Evolutionary conservation across 2,113 vertebrate genomes (phyloP).

Genomic region (Struthio camelus): DNA sequence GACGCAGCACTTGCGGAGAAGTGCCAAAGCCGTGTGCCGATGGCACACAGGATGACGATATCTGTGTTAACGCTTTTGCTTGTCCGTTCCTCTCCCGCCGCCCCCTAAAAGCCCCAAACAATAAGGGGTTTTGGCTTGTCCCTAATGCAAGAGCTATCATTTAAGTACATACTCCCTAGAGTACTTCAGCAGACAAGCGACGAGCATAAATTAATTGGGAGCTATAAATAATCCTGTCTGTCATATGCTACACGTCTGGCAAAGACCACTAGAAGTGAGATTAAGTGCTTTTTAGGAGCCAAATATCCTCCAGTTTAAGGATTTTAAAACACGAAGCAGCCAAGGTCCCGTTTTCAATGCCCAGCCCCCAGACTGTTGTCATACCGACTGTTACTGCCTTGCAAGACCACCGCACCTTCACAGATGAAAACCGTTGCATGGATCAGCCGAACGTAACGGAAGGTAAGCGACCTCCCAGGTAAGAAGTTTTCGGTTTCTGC

Average conservation of each 20-base stretch:
- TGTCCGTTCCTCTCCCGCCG: not conserved
- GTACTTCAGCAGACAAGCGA: conserved; percentile 33
- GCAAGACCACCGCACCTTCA: not conserved
- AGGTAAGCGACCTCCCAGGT: not conserved
- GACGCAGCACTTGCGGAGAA: not conserved
- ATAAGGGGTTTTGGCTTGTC: not conserved
- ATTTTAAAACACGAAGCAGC: conserved; percentile 35
- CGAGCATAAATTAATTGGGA: conserved; percentile 25
- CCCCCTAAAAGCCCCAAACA: not conserved
- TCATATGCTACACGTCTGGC: conserved; percentile 41
- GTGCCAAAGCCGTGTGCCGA: not conserved
- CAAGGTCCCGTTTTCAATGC: not conserved
- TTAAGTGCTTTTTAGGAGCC: conserved; percentile 18
- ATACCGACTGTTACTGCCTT: not conserved
- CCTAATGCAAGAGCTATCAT: not conserved
- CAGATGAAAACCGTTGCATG: not conserved
- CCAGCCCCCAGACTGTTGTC: not conserved
- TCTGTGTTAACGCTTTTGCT: not conserved
- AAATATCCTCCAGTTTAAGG: conserved; percentile 12
- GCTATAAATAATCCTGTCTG: conserved; percentile 36
- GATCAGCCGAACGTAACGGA: not conserved
- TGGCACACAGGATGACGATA: not conserved
- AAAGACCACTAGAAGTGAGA: conserved; percentile 7
- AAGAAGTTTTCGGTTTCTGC: not conserved
- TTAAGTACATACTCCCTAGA: not conserved